Percentiles rank a stretch among this genome's conserved stretches.
phyloP scores from a whole-genome alignment of 2,797 vertebrate genomes.

The Taenioides sp. region DNA sequence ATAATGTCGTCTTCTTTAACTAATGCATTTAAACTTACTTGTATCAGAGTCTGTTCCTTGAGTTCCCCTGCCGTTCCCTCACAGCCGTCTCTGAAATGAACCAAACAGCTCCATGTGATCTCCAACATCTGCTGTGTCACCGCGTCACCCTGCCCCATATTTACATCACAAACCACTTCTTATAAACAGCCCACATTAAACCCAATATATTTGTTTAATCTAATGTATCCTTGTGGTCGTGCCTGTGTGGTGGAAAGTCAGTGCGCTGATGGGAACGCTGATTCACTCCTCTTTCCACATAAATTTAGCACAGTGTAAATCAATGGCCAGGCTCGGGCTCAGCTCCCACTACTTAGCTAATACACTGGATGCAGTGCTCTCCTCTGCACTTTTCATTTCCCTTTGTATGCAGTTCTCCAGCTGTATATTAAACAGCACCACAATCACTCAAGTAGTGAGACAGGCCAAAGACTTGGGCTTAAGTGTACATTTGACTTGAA shows the following conservation, averaged over 20 bases:
- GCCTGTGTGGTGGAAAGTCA: background rate
- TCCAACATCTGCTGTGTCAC: slow-evolving; percentile 7
- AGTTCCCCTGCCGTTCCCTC: background rate
- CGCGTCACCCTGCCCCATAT: background rate
- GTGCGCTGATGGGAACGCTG: slow-evolving; percentile 9
- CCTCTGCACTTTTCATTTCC: background rate
- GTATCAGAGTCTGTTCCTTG: background rate
- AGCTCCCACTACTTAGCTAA: slow-evolving; percentile 9
- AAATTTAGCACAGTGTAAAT: slow-evolving; percentile 8
- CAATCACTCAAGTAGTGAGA: background rate
- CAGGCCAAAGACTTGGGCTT: too few relatives aligned
- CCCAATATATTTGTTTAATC: background rate
- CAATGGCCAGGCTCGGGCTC: background rate
- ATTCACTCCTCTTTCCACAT: slow-evolving; percentile 11
- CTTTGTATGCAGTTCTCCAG: background rate
- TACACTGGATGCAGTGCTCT: background rate
- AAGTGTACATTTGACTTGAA: too few relatives aligned
- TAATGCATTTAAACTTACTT: too few relatives aligned
- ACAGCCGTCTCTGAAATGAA: background rate
- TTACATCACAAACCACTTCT: background rate
- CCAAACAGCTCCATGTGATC: background rate
- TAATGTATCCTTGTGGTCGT: background rate
- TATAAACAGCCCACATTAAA: slow-evolving; percentile 3
- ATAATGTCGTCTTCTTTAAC: too few relatives aligned
- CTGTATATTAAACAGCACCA: background rate